Conservation (phyloP, 1,140 invertebrate species). For the Dinoponera quadriceps region DNA sequence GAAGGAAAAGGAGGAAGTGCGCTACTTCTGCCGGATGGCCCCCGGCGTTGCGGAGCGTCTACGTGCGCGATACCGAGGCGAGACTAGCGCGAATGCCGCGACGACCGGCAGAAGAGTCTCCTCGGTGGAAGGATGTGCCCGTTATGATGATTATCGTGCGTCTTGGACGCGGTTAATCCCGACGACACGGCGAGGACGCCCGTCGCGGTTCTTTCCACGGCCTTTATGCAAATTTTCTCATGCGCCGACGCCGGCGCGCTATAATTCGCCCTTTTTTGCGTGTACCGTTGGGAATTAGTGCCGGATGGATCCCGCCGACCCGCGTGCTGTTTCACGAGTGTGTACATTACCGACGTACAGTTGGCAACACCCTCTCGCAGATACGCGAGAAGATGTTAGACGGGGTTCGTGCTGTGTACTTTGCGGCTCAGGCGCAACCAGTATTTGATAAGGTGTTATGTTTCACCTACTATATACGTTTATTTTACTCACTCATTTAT, state of each 20-base stretch:
- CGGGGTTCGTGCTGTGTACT: neutral
- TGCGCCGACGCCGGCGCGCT: slow-evolving; percentile 33
- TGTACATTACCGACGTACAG: neutral
- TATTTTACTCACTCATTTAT: no score
- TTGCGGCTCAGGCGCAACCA: neutral
- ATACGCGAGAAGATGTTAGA: neutral
- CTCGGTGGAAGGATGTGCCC: slow-evolving; percentile 74
- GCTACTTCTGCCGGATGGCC: neutral
- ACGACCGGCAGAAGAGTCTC: slow-evolving; percentile 46
- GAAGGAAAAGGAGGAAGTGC: slow-evolving; percentile 11
- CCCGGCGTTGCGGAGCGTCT: slow-evolving; percentile 4
- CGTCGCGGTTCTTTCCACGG: slow-evolving; percentile 52
- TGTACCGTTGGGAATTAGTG: slow-evolving; percentile 44
- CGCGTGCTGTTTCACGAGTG: no score
- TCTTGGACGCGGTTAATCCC: slow-evolving; percentile 67
- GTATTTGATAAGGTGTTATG: neutral
- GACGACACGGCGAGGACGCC: slow-evolving; percentile 53
- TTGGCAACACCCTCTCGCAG: neutral
- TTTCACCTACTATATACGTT: no score
- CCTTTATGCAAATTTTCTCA: slow-evolving; percentile 64
- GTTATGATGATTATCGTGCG: slow-evolving; percentile 80
- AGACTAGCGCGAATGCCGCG: neutral
- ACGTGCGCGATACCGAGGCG: slow-evolving; percentile 19
- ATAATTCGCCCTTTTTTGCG: slow-evolving; percentile 49
- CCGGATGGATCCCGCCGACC: slow-evolving; percentile 19